Evolutionary conservation across 2,888 invertebrate genomes (phyloP).

Genomic region (Mechanitis messenoides): DNA sequence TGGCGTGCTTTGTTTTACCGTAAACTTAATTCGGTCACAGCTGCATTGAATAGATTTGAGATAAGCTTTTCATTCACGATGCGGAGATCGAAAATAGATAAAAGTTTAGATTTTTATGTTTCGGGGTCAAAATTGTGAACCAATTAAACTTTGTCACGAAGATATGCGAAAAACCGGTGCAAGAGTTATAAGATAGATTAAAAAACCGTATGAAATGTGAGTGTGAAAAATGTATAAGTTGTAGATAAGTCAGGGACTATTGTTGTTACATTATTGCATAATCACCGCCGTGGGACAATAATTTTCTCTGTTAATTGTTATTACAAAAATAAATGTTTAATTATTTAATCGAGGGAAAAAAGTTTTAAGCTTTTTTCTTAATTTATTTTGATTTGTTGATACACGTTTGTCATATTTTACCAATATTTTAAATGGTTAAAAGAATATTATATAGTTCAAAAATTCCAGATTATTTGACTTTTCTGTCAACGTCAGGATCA

Average conservation of each 20-base stretch:
- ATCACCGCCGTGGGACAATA: slow-evolving; percentile 20
- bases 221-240: slow-evolving; percentile 60
- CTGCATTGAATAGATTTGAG: slow-evolving; percentile 18
- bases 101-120: background rate
- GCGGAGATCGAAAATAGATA: slow-evolving; percentile 11
- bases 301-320: slow-evolving; percentile 20
- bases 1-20: slow-evolving; percentile 19
- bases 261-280: slow-evolving; percentile 21
- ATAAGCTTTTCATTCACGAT: slow-evolving; percentile 18
- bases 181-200: slow-evolving; percentile 16
- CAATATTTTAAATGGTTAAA: too few species aligned
- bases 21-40: slow-evolving; percentile 25
- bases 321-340: background rate
- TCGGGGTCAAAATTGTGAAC: background rate
- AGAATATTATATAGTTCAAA: too few species aligned
- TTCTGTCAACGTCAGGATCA: too few species aligned
- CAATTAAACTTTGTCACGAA: too few species aligned
- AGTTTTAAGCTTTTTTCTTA: too few species aligned
- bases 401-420: too few species aligned
- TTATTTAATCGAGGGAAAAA: too few species aligned
- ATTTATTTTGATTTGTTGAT: too few species aligned
- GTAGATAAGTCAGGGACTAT: slow-evolving; percentile 30
- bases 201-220: slow-evolving; percentile 59
- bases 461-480: too few species aligned
- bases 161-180: slow-evolving; percentile 18